phyloP scores from a whole-genome alignment of 1,140 invertebrate genomes.

The Pachypsylla venusta region DNA sequence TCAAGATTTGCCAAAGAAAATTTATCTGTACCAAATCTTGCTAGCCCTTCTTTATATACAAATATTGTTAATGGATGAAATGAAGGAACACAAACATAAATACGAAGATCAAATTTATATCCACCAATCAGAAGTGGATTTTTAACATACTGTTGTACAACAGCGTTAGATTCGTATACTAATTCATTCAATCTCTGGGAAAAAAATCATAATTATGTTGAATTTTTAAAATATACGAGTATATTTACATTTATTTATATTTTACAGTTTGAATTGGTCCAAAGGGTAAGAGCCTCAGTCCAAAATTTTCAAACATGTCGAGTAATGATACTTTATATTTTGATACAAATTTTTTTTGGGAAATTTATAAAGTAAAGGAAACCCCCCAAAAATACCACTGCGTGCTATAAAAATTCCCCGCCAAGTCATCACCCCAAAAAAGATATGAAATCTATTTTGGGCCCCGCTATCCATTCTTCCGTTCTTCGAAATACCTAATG shows the following conservation, averaged over 20 bases:
- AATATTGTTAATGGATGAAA: constrained; percentile 68
- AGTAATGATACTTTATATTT: too few relatives aligned
- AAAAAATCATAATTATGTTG: constrained; percentile 17
- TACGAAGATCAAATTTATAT: constrained; percentile 71
- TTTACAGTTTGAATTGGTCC: too few relatives aligned
- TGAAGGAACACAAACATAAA: constrained; percentile 72
- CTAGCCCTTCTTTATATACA: constrained; percentile 65
- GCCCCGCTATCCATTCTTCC: too few relatives aligned
- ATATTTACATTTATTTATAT: neutral
- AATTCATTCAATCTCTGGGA: constrained; percentile 57
- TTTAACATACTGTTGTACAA: constrained; percentile 69
- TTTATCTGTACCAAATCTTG: constrained; percentile 53
- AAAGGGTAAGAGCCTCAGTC: too few relatives aligned
- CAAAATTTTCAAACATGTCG: too few relatives aligned
- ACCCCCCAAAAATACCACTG: too few relatives aligned
- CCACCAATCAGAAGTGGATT: constrained; percentile 71
- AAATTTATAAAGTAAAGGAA: too few relatives aligned
- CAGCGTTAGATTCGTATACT: constrained; percentile 46
- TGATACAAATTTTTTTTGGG: too few relatives aligned
- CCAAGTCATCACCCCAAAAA: too few relatives aligned
- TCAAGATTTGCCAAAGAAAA: constrained; percentile 63
- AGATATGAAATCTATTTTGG: too few relatives aligned
- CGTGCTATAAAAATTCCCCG: too few relatives aligned
- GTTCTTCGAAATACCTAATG: too few relatives aligned
- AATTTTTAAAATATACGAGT: neutral